Conservation (phyloP, 2,888 invertebrate genomes). For the Lepidocyrtoides sp. region DNA sequence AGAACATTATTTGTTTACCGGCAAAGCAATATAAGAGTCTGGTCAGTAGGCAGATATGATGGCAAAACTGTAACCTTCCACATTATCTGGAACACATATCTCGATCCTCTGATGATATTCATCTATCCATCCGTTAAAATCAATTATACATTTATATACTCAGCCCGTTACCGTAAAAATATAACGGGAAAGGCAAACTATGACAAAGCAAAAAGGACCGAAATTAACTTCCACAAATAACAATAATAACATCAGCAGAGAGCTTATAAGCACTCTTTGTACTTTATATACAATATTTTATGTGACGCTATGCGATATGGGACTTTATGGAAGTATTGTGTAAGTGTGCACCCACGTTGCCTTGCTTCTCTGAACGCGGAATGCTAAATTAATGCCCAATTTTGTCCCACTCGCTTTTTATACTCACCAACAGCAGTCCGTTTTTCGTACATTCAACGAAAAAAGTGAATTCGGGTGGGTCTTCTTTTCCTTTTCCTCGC, state of each 20-base stretch:
- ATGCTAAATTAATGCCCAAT: slow-evolving; percentile 58
- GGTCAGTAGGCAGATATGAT: neutral
- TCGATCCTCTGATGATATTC: neutral
- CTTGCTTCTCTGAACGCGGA: neutral
- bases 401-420: slow-evolving; percentile 34
- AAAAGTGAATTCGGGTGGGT: slow-evolving; percentile 64
- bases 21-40: no score
- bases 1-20: neutral
- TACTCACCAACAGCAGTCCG: no score
- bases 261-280: no score
- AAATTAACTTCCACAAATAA: neutral
- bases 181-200: no score
- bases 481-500: neutral
- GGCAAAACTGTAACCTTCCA: neutral
- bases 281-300: neutral
- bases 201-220: neutral
- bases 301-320: neutral
- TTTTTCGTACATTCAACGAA: neutral
- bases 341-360: neutral
- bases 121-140: slow-evolving; percentile 9
- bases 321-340: neutral
- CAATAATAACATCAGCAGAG: neutral
- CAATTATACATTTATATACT: slow-evolving; percentile 7
- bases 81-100: no score
- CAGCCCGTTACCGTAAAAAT: neutral